Conservation (phyloP, 2,113 vertebrate genomes). For the Furnarius figulus region DNA sequence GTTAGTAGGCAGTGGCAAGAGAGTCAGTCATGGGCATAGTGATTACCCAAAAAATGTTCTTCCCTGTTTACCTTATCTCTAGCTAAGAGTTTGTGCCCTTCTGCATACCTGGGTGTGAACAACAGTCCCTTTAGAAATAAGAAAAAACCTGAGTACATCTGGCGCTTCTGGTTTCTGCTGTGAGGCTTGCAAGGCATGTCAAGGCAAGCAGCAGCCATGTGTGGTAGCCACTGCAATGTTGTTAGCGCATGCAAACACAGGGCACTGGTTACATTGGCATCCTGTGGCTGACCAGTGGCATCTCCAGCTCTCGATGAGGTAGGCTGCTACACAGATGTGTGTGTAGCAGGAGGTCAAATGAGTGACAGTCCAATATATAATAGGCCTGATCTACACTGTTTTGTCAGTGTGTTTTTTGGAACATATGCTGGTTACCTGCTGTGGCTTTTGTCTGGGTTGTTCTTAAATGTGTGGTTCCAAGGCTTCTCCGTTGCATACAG, state of each 20-base stretch:
- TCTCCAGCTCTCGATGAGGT: neutral
- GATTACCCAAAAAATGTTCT: neutral
- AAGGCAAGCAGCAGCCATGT: neutral
- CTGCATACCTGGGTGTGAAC: neutral
- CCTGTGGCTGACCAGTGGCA: neutral
- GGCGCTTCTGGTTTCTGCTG: neutral
- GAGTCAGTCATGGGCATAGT: neutral
- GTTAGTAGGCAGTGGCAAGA: neutral
- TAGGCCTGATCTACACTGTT: neutral
- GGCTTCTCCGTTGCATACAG: neutral
- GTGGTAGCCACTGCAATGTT: neutral
- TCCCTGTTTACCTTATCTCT: neutral
- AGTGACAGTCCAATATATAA: neutral
- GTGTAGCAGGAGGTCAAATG: neutral
- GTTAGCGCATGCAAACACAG: neutral
- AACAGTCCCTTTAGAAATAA: neutral
- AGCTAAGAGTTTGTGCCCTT: neutral
- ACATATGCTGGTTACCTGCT: neutral
- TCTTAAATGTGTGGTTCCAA: neutral
- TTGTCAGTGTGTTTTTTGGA: neutral
- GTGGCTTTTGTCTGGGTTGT: neutral
- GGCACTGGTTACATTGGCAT: accelerated
- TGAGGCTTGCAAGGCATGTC: neutral
- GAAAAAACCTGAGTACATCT: neutral
- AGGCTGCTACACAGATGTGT: neutral